Evolutionary conservation across 1,140 invertebrate species (phyloP).

Genomic region (Eulimnadia texana): DNA sequence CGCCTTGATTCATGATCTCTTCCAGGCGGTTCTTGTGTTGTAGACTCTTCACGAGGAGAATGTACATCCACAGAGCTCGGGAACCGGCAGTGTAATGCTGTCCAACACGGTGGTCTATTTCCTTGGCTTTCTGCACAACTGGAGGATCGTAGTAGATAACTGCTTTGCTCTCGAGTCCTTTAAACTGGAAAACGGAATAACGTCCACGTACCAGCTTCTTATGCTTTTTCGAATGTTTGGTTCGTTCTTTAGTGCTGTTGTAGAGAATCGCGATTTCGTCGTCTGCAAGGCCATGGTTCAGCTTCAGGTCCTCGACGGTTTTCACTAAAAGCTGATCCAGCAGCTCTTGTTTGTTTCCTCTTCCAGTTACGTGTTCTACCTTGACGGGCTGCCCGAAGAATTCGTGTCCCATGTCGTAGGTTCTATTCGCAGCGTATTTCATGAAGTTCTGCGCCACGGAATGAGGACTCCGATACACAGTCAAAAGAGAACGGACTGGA

Average conservation of each 20-base stretch:
- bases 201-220: not conserved
- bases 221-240: not conserved
- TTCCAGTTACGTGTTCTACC: not conserved
- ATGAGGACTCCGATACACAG: not conserved
- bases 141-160: not conserved
- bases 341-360: too few species aligned
- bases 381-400: not conserved
- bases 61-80: not conserved
- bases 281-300: not conserved
- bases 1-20: not conserved
- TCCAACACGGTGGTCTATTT: not conserved
- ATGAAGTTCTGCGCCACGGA: not conserved
- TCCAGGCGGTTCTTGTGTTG: not conserved
- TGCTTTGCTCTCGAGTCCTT: not conserved
- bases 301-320: not conserved
- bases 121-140: not conserved
- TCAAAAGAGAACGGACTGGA: not conserved
- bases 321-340: not conserved
- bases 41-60: not conserved
- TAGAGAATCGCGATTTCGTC: not conserved
- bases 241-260: too few species aligned
- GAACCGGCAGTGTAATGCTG: not conserved
- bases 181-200: not conserved
- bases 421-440: not conserved
- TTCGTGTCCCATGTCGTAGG: not conserved